Conservation (phyloP, 2,797 vertebrate species). For the Catharus ustulatus region DNA sequence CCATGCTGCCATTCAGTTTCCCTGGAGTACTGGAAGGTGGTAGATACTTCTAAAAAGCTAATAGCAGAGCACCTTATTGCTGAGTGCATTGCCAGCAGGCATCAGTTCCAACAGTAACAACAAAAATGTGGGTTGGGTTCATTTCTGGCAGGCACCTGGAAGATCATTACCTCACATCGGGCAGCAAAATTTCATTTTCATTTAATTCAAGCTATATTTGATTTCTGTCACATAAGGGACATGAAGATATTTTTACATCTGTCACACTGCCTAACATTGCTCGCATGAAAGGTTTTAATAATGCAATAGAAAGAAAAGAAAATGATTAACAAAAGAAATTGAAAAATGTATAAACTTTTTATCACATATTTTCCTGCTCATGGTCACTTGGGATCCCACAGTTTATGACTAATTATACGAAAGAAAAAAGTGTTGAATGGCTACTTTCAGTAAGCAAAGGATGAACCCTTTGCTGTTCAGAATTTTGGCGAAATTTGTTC, state of each 20-base stretch:
- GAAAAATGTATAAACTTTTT: background rate
- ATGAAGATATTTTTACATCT: background rate
- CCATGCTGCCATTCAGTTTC: background rate
- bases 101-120: background rate
- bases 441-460: background rate
- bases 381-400: background rate
- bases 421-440: background rate
- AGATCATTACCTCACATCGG: background rate
- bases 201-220: background rate
- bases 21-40: fast-evolving
- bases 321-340: background rate
- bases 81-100: background rate
- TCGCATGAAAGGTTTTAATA: background rate
- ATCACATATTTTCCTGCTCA: background rate
- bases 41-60: background rate
- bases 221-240: background rate
- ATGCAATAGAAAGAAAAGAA: background rate
- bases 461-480: background rate
- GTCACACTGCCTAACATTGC: fast-evolving
- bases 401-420: background rate
- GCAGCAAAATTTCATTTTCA: background rate
- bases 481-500: background rate
- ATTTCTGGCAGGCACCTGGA: background rate
- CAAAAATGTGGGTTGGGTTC: background rate
- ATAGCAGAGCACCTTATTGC: background rate